These are phyloP conservation scores for Drosophila pachea DNA, from an alignment of 1,140 invertebrate species.

Conservation along the genomic window DNA sequence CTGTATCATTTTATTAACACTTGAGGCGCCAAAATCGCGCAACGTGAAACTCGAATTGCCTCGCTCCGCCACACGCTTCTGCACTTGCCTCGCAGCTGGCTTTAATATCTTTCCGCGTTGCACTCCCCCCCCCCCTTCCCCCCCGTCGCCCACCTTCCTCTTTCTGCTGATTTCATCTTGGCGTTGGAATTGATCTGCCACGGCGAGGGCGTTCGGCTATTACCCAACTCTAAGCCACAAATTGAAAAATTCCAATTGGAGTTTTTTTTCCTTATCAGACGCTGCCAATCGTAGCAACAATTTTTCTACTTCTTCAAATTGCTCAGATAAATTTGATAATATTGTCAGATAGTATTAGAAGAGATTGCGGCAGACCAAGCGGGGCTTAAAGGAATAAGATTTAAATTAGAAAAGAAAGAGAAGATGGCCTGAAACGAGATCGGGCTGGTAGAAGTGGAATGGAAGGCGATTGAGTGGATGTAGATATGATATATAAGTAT, in stretches of 20 bases:
- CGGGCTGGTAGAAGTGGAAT: no score
- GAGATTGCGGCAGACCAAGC: no score
- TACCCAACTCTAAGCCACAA: slow-evolving; percentile 25
- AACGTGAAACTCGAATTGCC: slow-evolving; percentile 15
- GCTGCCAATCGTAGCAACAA: neutral
- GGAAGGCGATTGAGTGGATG: no score
- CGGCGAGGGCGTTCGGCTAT: slow-evolving; percentile 41
- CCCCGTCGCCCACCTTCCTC: slow-evolving; percentile 2
- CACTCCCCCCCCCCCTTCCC: neutral
- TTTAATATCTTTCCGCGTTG: slow-evolving; percentile 51
- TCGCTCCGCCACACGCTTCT: neutral
- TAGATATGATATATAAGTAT: no score
- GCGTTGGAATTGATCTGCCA: slow-evolving; percentile 27
- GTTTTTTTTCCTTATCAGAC: neutral
- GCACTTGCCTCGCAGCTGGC: slow-evolving; percentile 16
- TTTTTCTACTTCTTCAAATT: no score
- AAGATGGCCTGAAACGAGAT: no score
- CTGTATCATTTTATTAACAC: slow-evolving; percentile 76
- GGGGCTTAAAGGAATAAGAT: no score
- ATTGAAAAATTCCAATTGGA: neutral
- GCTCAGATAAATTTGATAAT: no score
- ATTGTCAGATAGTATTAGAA: no score
- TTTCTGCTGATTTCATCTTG: slow-evolving; percentile 58
- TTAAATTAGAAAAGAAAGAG: no score
- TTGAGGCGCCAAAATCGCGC: slow-evolving; percentile 56